These are phyloP conservation scores for Gerris buenoi DNA, from an alignment of 1,140 invertebrate species.

Conservation along the genomic window DNA sequence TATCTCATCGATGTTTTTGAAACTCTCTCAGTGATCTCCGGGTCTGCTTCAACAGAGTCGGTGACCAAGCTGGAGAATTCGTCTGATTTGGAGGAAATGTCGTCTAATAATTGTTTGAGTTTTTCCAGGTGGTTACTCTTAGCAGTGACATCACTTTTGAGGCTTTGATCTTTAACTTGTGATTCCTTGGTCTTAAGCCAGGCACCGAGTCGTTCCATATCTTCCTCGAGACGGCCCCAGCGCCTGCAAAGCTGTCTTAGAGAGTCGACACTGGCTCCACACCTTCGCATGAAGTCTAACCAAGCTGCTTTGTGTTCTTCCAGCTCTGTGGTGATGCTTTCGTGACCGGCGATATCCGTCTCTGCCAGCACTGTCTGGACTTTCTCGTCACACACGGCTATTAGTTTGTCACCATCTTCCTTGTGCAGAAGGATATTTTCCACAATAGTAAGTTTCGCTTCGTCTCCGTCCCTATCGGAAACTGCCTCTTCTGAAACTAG, in stretches of 20 bases:
- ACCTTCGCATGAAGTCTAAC: constrained; percentile 58
- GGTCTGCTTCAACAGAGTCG: constrained; percentile 56
- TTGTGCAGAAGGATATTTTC: constrained; percentile 58
- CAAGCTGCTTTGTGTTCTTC: constrained; percentile 59
- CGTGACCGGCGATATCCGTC: constrained; percentile 64
- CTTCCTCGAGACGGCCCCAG: constrained; percentile 63
- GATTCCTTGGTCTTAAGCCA: constrained; percentile 76
- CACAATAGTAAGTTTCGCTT: constrained; percentile 53
- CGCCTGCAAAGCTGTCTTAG: constrained; percentile 52
- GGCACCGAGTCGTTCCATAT: constrained; percentile 54
- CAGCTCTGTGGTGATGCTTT: constrained; percentile 52
- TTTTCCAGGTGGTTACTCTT: constrained; percentile 69
- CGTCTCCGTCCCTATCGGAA: constrained; percentile 55
- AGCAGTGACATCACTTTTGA: constrained; percentile 68
- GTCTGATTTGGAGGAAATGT: constrained; percentile 50
- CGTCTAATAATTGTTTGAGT: constrained; percentile 53
- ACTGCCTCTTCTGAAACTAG: constrained; percentile 51
- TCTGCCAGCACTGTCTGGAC: constrained; percentile 56
- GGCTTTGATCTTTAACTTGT: constrained; percentile 72
- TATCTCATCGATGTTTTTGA: constrained; percentile 69
- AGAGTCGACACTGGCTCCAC: constrained; percentile 46
- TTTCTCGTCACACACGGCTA: constrained; percentile 53
- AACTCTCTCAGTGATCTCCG: constrained; percentile 55
- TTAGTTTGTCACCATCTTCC: constrained; percentile 52
- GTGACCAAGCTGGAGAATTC: constrained; percentile 57